phyloP scores from a whole-genome alignment of 1,140 invertebrate genomes.

The Dysdera silvatica region DNA sequence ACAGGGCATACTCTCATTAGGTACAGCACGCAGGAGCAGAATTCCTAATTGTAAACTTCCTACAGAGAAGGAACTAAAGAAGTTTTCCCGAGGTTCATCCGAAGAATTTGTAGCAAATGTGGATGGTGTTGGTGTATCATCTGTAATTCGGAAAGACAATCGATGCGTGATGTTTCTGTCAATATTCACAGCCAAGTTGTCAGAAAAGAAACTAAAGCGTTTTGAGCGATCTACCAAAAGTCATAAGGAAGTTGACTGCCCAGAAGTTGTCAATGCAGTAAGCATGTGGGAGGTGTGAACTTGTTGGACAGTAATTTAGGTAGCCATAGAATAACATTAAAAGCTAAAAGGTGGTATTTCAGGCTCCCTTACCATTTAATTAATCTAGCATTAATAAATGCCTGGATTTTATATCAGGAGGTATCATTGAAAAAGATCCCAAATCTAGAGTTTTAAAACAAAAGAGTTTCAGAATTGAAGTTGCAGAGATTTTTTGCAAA shows the following conservation, averaged over 20 bases:
- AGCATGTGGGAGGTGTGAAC: not conserved
- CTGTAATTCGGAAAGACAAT: not conserved
- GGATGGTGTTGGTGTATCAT: not conserved
- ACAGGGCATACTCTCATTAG: not conserved
- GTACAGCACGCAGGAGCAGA: not conserved
- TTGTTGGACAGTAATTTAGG: not conserved
- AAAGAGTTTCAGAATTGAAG: no score
- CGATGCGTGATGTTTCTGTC: not conserved
- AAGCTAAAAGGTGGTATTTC: not conserved
- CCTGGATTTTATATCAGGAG: not conserved
- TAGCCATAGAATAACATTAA: not conserved
- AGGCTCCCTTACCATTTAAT: not conserved
- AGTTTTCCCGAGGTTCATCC: not conserved
- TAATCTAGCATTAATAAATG: not conserved
- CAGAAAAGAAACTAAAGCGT: not conserved
- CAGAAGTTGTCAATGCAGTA: not conserved
- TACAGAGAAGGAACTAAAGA: not conserved
- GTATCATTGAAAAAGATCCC: no score
- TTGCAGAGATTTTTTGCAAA: no score
- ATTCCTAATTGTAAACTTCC: not conserved
- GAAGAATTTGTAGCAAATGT: not conserved
- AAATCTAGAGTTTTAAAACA: no score
- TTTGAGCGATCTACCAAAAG: not conserved
- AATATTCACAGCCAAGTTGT: not conserved
- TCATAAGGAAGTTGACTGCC: not conserved